Percentiles rank a stretch among this genome's conserved stretches.
Evolutionary conservation across 2,888 invertebrate species (phyloP).

Genomic region (Cheilosia urbana): DNA sequence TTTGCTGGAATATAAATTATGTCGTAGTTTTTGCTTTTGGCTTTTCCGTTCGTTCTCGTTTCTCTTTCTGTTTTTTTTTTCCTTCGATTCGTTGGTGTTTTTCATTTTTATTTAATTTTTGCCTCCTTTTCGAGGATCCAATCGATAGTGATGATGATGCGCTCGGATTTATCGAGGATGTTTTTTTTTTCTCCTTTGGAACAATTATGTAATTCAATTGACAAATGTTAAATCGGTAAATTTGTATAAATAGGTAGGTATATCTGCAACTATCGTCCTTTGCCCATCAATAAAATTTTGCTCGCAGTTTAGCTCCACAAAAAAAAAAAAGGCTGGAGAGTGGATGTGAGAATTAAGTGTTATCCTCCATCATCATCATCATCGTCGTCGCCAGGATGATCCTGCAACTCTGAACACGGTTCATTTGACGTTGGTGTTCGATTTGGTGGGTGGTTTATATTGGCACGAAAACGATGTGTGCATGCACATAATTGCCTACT

Average conservation of each 20-base stretch:
- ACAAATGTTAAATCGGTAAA: slow-evolving; percentile 13
- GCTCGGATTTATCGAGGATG: slow-evolving; percentile 44
- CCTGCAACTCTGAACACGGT: slow-evolving; percentile 10
- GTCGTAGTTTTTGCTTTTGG: slow-evolving; percentile 74
- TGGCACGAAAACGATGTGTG: slow-evolving; percentile 37
- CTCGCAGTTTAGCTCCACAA: slow-evolving; percentile 19
- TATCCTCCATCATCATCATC: slow-evolving; percentile 28
- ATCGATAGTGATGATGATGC: slow-evolving; percentile 70
- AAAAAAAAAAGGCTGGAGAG: neutral
- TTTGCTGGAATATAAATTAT: slow-evolving; percentile 77
- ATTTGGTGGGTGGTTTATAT: slow-evolving; percentile 15
- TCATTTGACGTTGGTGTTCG: slow-evolving; percentile 37
- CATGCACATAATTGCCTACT: slow-evolving; percentile 67
- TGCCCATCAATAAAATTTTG: slow-evolving; percentile 42
- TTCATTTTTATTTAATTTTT: slow-evolving; percentile 45
- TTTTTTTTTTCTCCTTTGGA: neutral
- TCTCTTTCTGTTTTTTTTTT: slow-evolving; percentile 20
- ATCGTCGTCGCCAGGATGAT: slow-evolving; percentile 6
- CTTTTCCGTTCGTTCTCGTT: slow-evolving; percentile 59
- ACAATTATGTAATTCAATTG: slow-evolving; percentile 60
- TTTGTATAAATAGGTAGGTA: neutral
- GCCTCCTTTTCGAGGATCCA: slow-evolving; percentile 50
- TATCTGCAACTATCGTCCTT: neutral
- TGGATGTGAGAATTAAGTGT: slow-evolving; percentile 16
- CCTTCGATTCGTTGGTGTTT: slow-evolving; percentile 12